phyloP scores from a whole-genome alignment of 2,797 vertebrate genomes.

The Propithecus perrieri region DNA sequence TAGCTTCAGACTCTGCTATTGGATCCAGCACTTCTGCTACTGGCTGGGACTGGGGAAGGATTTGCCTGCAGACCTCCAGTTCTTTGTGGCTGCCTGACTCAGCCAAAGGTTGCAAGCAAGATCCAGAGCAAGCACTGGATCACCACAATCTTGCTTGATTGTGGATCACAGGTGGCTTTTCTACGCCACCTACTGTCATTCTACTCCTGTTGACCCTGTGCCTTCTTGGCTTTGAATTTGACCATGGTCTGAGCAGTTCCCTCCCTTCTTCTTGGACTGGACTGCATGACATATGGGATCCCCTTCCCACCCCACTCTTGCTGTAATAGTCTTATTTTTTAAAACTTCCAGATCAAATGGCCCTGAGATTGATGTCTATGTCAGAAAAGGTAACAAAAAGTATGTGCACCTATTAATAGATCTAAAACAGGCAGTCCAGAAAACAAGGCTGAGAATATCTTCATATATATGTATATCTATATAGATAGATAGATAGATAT shows the following conservation, averaged over 20 bases:
- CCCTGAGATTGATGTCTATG: neutral
- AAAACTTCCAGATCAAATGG: neutral
- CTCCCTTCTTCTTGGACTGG: neutral
- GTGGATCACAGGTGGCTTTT: neutral
- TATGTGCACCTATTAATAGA: neutral
- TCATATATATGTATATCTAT: too few species aligned
- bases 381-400: neutral
- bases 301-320: neutral
- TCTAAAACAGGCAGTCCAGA: neutral
- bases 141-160: too few species aligned
- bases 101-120: neutral
- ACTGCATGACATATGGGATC: neutral
- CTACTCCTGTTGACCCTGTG: neutral
- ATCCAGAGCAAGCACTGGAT: neutral
- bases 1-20: neutral
- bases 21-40: neutral
- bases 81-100: neutral
- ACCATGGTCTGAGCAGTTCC: neutral
- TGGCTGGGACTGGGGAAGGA: neutral
- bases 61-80: neutral
- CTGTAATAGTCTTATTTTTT: neutral
- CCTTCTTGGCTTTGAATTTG: neutral
- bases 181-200: neutral
- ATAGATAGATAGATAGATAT: neutral
- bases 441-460: neutral